Conservation (phyloP, 2,113 vertebrate species). For the Geococcyx californianus region DNA sequence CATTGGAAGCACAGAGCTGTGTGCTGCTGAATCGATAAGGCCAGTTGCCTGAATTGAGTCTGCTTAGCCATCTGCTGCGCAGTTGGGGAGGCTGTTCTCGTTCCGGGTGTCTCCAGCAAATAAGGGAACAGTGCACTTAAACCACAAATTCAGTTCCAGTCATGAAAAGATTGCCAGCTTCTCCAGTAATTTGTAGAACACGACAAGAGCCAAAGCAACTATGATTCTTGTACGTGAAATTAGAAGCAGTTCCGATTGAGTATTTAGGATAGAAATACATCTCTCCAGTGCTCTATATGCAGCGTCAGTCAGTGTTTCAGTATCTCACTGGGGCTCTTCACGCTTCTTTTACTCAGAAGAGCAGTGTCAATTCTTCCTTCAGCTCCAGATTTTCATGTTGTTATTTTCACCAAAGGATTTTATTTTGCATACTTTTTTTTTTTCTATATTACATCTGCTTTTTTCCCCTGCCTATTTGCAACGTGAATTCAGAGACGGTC, state of each 20-base stretch:
- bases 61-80: not conserved
- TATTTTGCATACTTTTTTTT: not conserved
- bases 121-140: not conserved
- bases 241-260: not conserved
- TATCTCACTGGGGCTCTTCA: not conserved
- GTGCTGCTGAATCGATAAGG: not conserved
- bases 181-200: not conserved
- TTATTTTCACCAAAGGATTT: not conserved
- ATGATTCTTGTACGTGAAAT: not conserved
- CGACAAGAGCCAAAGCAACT: not conserved
- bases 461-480: not conserved
- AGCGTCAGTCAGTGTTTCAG: not conserved
- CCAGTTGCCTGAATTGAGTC: not conserved
- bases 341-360: not conserved
- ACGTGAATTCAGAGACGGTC: not conserved
- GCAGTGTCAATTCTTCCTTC: not conserved
- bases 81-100: not conserved
- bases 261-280: not conserved
- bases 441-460: not conserved
- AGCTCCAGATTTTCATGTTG: not conserved
- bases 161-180: not conserved
- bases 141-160: not conserved
- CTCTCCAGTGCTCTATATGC: not conserved
- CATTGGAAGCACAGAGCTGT: not conserved
- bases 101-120: not conserved